A percentile compares a stretch with the other conserved stretches of the same genome.
Evolutionary conservation across 1,140 invertebrate genomes (phyloP).

Genomic region (Oryctes rhinoceros): DNA sequence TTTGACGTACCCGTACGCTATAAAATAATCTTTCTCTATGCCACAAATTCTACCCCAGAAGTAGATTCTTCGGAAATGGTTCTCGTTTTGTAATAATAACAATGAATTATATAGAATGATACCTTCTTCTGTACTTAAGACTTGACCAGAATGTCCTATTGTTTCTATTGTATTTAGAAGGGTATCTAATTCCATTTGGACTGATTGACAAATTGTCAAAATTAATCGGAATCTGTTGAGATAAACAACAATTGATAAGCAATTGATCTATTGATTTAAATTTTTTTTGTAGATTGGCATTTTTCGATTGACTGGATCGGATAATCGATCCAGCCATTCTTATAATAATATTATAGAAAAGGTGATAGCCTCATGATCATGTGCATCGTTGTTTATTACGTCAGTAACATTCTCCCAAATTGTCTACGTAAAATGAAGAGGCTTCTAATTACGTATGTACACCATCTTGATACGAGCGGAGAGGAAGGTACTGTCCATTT

Average conservation of each 20-base stretch:
- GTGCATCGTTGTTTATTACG: too few species aligned
- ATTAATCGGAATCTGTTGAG: background rate
- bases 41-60: conserved; percentile 80
- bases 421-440: too few species aligned
- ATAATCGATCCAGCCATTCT: too few species aligned
- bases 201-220: conserved; percentile 28
- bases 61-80: conserved; percentile 76
- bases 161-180: conserved; percentile 58
- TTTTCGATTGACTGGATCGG: too few species aligned
- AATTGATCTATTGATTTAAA: background rate
- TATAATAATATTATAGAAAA: too few species aligned
- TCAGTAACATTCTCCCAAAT: too few species aligned
- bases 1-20: conserved; percentile 74
- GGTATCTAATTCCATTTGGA: conserved; percentile 56
- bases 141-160: conserved; percentile 67
- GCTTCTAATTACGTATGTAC: too few species aligned
- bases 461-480: too few species aligned
- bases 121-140: conserved; percentile 71
- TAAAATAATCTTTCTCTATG: conserved; percentile 73
- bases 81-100: conserved; percentile 75
- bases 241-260: conserved; percentile 4
- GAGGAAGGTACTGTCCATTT: too few species aligned
- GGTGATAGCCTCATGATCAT: too few species aligned
- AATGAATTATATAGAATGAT: conserved; percentile 75
- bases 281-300: too few species aligned